Percentiles rank a stretch among this genome's conserved stretches.
phyloP scores from a whole-genome alignment of 1,140 invertebrate species.

The Akabosia matsudoensis region DNA sequence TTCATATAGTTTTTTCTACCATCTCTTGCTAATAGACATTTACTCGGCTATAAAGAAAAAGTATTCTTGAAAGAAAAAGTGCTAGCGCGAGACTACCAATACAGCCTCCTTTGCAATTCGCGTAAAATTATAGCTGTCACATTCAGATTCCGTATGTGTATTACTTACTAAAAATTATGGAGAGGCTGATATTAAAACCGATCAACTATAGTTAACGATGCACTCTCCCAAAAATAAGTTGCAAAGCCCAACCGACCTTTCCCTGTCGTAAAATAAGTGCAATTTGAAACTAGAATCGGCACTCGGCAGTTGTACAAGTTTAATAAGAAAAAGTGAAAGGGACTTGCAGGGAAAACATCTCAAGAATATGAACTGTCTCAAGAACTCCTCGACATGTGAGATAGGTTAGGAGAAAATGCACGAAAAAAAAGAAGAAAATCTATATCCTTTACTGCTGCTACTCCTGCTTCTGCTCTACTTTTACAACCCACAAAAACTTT shows the following conservation, averaged over 20 bases:
- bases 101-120: not conserved
- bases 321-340: slow-evolving; percentile 16
- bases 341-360: slow-evolving; percentile 15
- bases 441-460: too few species aligned
- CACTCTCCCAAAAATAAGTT: too few species aligned
- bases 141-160: not conserved
- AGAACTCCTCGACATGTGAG: too few species aligned
- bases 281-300: not conserved
- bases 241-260: too few species aligned
- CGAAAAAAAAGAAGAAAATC: too few species aligned
- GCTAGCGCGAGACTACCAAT: not conserved
- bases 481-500: too few species aligned
- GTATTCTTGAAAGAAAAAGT: not conserved
- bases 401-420: too few species aligned
- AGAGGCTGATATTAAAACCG: not conserved
- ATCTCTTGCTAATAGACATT: slow-evolving; percentile 9
- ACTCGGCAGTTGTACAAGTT: too few species aligned
- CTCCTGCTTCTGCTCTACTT: too few species aligned
- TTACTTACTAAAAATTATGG: not conserved
- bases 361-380: too few species aligned
- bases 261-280: too few species aligned
- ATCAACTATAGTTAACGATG: too few species aligned
- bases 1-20: not conserved
- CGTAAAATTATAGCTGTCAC: slow-evolving; percentile 3
- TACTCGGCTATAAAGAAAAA: not conserved